Conservation (phyloP, 2,888 invertebrate species). For the Zygogramma bicolorata region DNA sequence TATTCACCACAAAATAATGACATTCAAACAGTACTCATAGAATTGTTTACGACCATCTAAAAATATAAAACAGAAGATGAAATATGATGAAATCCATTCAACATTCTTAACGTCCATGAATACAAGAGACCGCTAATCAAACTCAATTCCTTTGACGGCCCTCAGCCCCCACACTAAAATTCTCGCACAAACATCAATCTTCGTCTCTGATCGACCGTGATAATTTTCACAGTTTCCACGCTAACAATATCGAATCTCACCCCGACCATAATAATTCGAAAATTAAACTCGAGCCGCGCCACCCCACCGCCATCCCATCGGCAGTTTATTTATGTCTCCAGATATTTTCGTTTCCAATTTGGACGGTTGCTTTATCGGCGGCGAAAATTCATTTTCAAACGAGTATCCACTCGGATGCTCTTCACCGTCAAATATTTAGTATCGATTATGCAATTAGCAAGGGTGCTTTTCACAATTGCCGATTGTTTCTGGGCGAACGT, state of each 20-base stretch:
- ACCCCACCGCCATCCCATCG: neutral
- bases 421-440: neutral
- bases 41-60: too few species aligned
- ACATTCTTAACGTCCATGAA: too few species aligned
- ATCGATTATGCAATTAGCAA: neutral
- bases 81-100: too few species aligned
- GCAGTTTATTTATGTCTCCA: neutral
- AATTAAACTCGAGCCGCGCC: neutral
- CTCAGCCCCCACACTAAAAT: neutral
- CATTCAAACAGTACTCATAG: too few species aligned
- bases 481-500: too few species aligned
- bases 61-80: too few species aligned
- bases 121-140: too few species aligned
- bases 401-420: neutral
- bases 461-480: neutral
- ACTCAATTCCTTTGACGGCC: too few species aligned
- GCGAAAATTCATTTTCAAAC: neutral
- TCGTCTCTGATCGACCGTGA: neutral
- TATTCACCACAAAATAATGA: too few species aligned
- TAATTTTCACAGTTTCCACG: constrained; percentile 5
- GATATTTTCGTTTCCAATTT: constrained; percentile 9
- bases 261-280: neutral
- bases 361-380: neutral
- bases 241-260: neutral
- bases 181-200: neutral